These are phyloP conservation scores for Petrocephalus microphthalmus DNA, from an alignment of 2,113 vertebrate species.

Conservation along the genomic window DNA sequence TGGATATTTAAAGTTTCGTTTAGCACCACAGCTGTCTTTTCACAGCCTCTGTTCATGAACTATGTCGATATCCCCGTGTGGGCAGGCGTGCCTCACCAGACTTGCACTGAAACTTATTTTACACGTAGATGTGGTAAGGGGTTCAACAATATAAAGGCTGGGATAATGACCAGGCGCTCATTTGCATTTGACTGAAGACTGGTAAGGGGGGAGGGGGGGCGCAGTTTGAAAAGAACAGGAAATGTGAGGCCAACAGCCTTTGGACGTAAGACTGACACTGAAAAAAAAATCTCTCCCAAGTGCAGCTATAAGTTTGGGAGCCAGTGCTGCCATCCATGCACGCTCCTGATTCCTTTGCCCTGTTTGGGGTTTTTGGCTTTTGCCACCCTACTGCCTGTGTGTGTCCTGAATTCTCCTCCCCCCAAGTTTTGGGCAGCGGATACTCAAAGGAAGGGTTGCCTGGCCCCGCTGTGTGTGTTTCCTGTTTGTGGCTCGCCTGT, in stretches of 20 bases:
- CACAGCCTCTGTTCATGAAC: neutral
- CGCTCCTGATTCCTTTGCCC: neutral
- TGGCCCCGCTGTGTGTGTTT: constrained; percentile 2
- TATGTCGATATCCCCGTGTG: neutral
- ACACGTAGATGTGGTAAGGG: neutral
- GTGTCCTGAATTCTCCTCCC: neutral
- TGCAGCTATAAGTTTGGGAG: neutral
- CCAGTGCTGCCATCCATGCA: neutral
- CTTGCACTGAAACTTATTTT: neutral
- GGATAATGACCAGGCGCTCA: neutral
- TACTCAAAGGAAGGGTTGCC: constrained; percentile 19
- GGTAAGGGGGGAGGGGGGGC: neutral
- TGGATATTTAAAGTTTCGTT: neutral
- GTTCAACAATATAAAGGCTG: neutral
- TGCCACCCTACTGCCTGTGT: neutral
- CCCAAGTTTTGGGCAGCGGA: constrained; percentile 1
- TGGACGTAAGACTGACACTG: neutral
- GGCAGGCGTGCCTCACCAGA: neutral
- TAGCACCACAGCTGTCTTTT: neutral
- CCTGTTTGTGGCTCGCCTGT: constrained; percentile 15
- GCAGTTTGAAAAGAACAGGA: neutral
- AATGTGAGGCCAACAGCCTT: neutral
- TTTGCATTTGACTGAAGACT: neutral
- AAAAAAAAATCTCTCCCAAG: neutral
- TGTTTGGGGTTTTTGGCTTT: neutral